Evolutionary conservation across 2,113 vertebrate species (phyloP).

Genomic region (Hippocampus mohnikei): DNA sequence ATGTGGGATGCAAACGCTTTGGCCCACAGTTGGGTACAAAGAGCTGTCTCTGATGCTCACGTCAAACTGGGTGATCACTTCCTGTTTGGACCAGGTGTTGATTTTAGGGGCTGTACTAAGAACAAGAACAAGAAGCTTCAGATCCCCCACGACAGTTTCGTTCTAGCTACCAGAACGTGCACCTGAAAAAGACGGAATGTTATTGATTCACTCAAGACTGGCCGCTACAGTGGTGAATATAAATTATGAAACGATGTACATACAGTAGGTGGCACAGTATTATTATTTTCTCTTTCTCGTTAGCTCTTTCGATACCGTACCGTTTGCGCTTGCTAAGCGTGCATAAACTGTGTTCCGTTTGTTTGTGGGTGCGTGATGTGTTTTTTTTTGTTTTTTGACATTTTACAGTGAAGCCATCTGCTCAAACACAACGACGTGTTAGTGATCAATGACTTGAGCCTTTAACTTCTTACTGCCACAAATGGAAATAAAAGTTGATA

Average conservation of each 20-base stretch:
- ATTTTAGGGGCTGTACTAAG: conserved; percentile 7
- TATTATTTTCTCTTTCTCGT: not conserved
- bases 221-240: conserved; percentile 39
- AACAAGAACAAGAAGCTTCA: not conserved
- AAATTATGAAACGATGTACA: conserved; percentile 33
- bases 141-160: not conserved
- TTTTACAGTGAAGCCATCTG: not conserved
- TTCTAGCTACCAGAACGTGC: conserved; percentile 6
- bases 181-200: conserved; percentile 28
- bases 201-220: conserved; percentile 56
- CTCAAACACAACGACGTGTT: not conserved
- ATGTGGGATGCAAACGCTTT: not conserved
- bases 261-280: not conserved
- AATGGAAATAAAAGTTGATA: not conserved
- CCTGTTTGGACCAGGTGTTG: conserved; percentile 7
- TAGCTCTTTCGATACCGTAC: not conserved
- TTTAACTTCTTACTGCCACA: not conserved
- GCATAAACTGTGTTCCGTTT: not conserved
- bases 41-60: conserved; percentile 37
- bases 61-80: conserved; percentile 5
- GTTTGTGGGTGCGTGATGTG: not conserved
- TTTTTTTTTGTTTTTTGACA: not conserved
- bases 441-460: not conserved
- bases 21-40: conserved; percentile 71
- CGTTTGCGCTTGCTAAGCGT: not conserved